phyloP scores from a whole-genome alignment of 2,113 vertebrate species.

The Elephantulus edwardii region DNA sequence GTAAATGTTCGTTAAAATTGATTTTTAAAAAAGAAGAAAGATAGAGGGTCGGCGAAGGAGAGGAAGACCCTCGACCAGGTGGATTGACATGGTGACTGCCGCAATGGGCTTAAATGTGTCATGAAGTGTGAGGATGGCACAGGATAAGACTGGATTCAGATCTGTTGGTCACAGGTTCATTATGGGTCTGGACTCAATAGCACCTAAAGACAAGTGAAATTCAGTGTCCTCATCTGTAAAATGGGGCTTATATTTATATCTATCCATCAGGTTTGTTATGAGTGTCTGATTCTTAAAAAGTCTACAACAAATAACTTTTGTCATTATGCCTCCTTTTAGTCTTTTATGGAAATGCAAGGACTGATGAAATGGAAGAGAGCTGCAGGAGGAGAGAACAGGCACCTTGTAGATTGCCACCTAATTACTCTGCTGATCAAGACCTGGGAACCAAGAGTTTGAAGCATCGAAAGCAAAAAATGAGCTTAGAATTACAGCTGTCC shows the following conservation, averaged over 20 bases:
- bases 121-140: too few relatives aligned
- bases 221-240: slow-evolving; percentile 22
- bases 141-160: too few relatives aligned
- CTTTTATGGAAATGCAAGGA: slow-evolving; percentile 11
- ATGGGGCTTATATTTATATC: slow-evolving; percentile 11
- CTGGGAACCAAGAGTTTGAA: slow-evolving; percentile 9
- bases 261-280: not conserved
- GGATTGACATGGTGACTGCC: too few relatives aligned
- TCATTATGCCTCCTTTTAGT: slow-evolving; percentile 18
- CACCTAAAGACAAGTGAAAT: not conserved
- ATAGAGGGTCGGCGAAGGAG: too few relatives aligned
- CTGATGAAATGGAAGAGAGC: not conserved
- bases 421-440: not conserved
- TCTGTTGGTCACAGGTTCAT: too few relatives aligned
- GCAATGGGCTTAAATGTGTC: too few relatives aligned
- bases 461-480: slow-evolving; percentile 2
- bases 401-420: not conserved
- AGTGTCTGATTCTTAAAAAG: not conserved
- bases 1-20: too few relatives aligned
- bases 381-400: not conserved
- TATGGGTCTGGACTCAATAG: too few relatives aligned
- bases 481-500: not conserved
- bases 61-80: too few relatives aligned
- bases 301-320: slow-evolving; percentile 23
- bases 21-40: too few relatives aligned